These are phyloP conservation scores for Tupaia tana DNA, from an alignment of 2,113 vertebrate species.

Conservation along the genomic window DNA sequence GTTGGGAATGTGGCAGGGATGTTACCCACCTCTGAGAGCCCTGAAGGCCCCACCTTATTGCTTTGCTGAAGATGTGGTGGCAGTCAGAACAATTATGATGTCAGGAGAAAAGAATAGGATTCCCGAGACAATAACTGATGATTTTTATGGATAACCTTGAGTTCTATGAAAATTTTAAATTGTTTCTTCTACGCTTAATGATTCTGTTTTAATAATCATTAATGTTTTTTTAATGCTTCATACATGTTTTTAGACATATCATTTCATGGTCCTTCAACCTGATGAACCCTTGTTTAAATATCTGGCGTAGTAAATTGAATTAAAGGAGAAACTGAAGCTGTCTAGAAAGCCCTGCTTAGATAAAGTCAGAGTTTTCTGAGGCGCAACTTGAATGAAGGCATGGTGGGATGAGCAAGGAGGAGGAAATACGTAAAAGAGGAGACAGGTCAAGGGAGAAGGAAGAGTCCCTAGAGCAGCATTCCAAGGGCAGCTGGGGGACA, in stretches of 20 bases:
- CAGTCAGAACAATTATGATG: background rate
- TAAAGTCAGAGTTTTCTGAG: background rate
- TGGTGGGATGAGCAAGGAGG: background rate
- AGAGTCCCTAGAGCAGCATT: background rate
- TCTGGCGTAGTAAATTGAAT: constrained; percentile 17
- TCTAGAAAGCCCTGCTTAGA: background rate
- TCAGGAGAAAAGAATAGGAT: background rate
- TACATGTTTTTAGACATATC: background rate
- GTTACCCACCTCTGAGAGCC: fast-evolving
- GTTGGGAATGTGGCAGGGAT: background rate
- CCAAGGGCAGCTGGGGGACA: background rate
- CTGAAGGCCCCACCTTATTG: background rate
- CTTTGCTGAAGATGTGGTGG: background rate
- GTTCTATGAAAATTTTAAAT: background rate
- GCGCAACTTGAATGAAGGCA: background rate
- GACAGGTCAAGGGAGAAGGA: background rate
- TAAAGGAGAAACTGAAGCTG: background rate
- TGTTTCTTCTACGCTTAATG: constrained; percentile 22
- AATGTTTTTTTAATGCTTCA: too few relatives aligned
- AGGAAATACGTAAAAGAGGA: background rate
- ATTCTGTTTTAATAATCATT: constrained; percentile 20
- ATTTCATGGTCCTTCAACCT: background rate
- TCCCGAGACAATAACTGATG: background rate
- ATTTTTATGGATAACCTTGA: constrained; percentile 31
- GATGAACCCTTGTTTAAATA: background rate